Evolutionary conservation across 2,888 invertebrate species (phyloP), one percentile per base, ranked within the genome.

Genomic region (Drosophila colorata): DNA sequence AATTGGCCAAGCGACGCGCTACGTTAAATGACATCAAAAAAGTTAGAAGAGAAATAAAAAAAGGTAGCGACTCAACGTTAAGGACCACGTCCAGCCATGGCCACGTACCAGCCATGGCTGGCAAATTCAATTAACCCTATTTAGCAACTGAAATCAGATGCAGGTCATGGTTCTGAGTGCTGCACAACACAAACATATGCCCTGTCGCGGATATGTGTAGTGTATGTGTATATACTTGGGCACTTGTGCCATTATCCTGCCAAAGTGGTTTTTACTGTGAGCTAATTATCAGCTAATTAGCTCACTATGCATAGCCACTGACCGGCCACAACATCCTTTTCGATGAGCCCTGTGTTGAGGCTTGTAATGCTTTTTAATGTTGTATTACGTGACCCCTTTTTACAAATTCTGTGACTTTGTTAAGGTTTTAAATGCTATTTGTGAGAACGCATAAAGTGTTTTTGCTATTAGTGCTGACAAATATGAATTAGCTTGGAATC

Each of bases 101-200:
- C n/a, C n/a, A n/a, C n/a, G n/a, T n/a, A n/a, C n/a, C 47, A 48
- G 14, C 31, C 37, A 31, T 16, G 14, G 49, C 55, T 61, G 18
- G 28, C 53, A 67, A 53, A 73, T 72, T 69, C 41, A 68, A 74
- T 77, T 73, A 73, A 43, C 61, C 49, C 53, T 55, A 43, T 63
- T 38, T 60, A 38, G 37, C 66, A 49, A 33, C 49, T 43, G 35
- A 72, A 66, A 35, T 56, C 67, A 41, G 38, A 37, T 55, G 55
- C 71, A 65, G 51, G 43, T 60, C 56, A 53, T 28, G 57, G 44
- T 46, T 33, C 31, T 8, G 20, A 18, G 23, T 8, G 16, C 59
- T 40, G 25, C 14, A 13, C 5, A 3, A 16, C 7, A n/a, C 16
- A 40, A 60, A 31, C 71, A 72, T 65, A 71, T 47, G 43, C 31